Evolutionary conservation across 2,797 vertebrate genomes (phyloP).

Genomic region (Echeneis naucrates): DNA sequence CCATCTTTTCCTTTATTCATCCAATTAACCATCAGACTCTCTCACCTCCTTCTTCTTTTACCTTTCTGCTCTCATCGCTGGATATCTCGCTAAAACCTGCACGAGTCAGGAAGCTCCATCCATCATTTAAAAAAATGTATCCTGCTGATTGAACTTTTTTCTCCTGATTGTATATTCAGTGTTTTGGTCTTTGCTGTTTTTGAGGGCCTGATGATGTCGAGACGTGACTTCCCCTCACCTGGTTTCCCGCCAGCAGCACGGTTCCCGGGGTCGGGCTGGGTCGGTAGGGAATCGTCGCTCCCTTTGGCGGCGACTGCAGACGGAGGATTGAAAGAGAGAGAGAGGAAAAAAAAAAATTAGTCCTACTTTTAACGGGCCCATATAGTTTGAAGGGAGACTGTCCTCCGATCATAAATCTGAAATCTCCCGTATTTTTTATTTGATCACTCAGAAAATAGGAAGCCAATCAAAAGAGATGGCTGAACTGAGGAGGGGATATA

Average conservation of each 20-base stretch:
- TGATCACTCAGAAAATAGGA: no score
- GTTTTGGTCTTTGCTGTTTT: not conserved
- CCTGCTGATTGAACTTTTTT: not conserved
- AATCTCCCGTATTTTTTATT: no score
- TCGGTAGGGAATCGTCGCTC: conserved; percentile 94
- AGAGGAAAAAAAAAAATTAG: not conserved
- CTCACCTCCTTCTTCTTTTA: not conserved
- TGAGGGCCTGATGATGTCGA: not conserved
- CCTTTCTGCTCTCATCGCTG: not conserved
- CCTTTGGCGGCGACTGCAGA: conserved; percentile 93
- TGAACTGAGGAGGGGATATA: no score
- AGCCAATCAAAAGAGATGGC: no score
- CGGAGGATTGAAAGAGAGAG: not conserved
- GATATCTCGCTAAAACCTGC: not conserved
- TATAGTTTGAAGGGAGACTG: no score
- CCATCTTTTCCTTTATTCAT: conserved; percentile 14
- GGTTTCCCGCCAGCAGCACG: conserved; percentile 92
- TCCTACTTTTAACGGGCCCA: not conserved
- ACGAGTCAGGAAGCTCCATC: not conserved
- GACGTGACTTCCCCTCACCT: conserved; percentile 82
- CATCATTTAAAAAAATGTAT: not conserved
- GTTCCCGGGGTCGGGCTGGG: conserved; percentile 90
- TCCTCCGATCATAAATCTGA: no score
- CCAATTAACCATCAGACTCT: not conserved
- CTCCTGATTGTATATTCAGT: not conserved